These are phyloP conservation scores for Phylloscopus whistleri DNA, from an alignment of 2,113 vertebrate genomes.

Conservation along the genomic window DNA sequence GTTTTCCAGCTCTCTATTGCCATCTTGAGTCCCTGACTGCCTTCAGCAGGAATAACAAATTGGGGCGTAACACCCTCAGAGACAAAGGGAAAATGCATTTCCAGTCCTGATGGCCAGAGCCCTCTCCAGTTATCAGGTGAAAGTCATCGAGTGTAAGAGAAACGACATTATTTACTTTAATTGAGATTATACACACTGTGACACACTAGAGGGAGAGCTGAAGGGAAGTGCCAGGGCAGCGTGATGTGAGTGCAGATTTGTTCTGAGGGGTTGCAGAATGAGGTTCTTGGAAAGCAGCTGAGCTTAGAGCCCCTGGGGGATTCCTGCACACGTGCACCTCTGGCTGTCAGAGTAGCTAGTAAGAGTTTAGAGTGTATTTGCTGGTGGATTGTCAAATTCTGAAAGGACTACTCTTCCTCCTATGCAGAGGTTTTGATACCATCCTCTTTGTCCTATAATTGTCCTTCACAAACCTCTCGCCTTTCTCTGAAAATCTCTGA, in stretches of 20 bases:
- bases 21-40: conserved; percentile 46
- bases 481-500: not conserved
- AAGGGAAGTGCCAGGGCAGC: fast-evolving
- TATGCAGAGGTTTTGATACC: not conserved
- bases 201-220: not conserved
- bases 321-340: not conserved
- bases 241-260: not conserved
- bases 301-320: not conserved
- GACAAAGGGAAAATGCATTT: not conserved
- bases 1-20: conserved; percentile 59
- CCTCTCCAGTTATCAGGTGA: not conserved
- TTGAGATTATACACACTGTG: fast-evolving
- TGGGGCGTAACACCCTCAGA: not conserved
- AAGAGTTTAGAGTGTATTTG: not conserved
- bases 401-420: not conserved
- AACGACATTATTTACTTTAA: not conserved
- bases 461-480: not conserved
- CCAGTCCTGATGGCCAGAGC: not conserved
- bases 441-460: not conserved
- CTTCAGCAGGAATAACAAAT: not conserved
- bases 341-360: not conserved
- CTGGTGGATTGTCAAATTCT: not conserved
- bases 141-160: not conserved
- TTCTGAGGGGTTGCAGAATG: not conserved
- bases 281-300: not conserved